Conservation (phyloP, 2,113 vertebrate species). For the Plotosus lineatus region DNA sequence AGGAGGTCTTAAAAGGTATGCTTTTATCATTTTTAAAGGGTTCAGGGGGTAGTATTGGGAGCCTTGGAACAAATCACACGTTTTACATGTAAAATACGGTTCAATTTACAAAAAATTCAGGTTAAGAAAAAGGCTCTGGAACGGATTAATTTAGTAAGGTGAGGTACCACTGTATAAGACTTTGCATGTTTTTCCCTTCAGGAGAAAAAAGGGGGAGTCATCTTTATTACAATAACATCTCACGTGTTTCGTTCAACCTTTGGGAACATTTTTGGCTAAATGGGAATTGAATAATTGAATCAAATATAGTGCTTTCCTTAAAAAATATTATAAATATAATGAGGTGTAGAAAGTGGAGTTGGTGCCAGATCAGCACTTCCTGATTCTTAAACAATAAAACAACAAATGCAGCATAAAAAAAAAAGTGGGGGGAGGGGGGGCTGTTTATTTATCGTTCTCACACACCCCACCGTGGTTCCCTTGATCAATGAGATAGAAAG, state of each 20-base stretch:
- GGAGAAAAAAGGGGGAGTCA: not conserved
- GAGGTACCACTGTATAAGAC: too few species aligned
- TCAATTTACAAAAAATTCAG: too few species aligned
- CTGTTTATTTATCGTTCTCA: not conserved
- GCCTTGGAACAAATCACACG: too few species aligned
- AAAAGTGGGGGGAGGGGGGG: too few species aligned
- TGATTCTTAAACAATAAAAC: not conserved
- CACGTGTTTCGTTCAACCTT: not conserved
- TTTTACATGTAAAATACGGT: too few species aligned
- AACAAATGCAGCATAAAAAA: too few species aligned
- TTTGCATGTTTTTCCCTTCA: too few species aligned
- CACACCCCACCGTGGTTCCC: not conserved
- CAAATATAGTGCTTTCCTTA: not conserved
- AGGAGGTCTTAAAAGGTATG: too few species aligned
- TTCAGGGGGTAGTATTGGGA: too few species aligned
- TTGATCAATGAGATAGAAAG: conserved; percentile 19
- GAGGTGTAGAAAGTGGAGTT: not conserved
- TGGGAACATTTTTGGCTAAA: not conserved
- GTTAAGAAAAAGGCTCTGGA: too few species aligned
- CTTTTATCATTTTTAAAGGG: too few species aligned
- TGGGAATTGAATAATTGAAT: not conserved
- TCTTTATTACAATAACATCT: not conserved
- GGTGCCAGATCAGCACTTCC: not conserved
- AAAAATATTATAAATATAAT: not conserved
- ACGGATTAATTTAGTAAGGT: too few species aligned